A percentile compares a stretch with the other conserved stretches of the same genome.
These are phyloP conservation scores for Heliconius ismenius DNA, from an alignment of 2,888 invertebrate species.

Conservation along the genomic window DNA sequence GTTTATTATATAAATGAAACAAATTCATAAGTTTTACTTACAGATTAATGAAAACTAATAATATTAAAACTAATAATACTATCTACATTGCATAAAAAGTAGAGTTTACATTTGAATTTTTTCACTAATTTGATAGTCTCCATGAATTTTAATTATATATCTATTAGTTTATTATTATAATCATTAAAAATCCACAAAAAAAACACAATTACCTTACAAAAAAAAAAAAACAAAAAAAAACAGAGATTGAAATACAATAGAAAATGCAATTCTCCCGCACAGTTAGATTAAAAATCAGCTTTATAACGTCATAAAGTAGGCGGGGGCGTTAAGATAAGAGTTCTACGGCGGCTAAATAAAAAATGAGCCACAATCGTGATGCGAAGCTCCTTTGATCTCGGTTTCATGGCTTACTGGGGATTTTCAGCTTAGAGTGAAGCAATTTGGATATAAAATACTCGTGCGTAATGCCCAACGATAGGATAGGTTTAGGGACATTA, in stretches of 20 bases:
- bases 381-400: slow-evolving; percentile 78
- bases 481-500: slow-evolving; percentile 76
- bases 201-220: slow-evolving; percentile 13
- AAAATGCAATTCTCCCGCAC: slow-evolving; percentile 60
- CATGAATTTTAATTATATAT: too few species aligned
- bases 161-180: too few species aligned
- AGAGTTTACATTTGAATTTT: too few species aligned
- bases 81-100: too few species aligned
- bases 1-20: too few species aligned
- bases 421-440: slow-evolving; percentile 69
- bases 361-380: slow-evolving; percentile 82
- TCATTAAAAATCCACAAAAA: neutral
- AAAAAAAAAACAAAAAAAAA: slow-evolving; percentile 16
- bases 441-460: slow-evolving; percentile 77
- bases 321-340: slow-evolving; percentile 77
- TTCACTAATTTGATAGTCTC: too few species aligned
- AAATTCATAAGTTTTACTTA: too few species aligned
- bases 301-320: slow-evolving; percentile 80
- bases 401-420: slow-evolving; percentile 78
- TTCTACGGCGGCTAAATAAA: slow-evolving; percentile 74
- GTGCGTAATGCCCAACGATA: slow-evolving; percentile 66
- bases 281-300: slow-evolving; percentile 81
- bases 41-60: too few species aligned
- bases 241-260: slow-evolving; percentile 37
- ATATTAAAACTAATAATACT: too few species aligned